Conservation (phyloP, 2,797 vertebrate genomes). For the Argyrosomus regius region DNA sequence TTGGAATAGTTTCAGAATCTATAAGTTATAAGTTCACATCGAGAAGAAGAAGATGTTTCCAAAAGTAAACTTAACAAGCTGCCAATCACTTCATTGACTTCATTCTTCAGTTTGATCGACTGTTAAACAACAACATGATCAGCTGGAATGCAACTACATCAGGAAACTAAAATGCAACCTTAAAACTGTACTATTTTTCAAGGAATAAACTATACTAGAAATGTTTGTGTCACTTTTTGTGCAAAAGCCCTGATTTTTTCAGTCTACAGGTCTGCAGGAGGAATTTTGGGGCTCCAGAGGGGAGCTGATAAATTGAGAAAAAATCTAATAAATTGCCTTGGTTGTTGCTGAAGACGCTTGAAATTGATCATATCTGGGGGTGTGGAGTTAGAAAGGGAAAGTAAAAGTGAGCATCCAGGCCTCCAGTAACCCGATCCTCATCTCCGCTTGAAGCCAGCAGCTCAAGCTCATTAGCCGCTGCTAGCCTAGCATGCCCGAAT, state of each 20-base stretch:
- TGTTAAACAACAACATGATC: too few relatives aligned
- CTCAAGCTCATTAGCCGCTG: background rate
- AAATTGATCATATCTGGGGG: background rate
- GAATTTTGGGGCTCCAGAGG: background rate
- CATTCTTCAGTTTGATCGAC: too few relatives aligned
- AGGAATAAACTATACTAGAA: too few relatives aligned
- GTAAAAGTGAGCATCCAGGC: background rate
- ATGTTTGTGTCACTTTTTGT: background rate
- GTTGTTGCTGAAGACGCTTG: background rate
- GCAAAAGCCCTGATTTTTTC: background rate
- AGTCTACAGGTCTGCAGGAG: background rate
- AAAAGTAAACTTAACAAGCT: too few relatives aligned
- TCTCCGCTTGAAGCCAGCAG: background rate
- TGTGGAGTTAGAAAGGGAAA: background rate
- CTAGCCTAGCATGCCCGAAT: background rate
- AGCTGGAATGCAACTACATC: too few relatives aligned
- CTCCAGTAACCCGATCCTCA: background rate
- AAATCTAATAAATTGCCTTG: conserved; percentile 7
- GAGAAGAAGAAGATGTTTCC: too few relatives aligned
- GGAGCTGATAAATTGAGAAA: conserved; percentile 18
- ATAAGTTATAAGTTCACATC: too few relatives aligned
- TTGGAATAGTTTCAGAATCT: too few relatives aligned
- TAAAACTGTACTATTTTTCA: background rate
- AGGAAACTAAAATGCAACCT: too few relatives aligned
- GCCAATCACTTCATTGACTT: too few relatives aligned